Percentiles rank a stretch among this genome's conserved stretches.
Evolutionary conservation across 2,797 vertebrate genomes (phyloP).

Genomic region (Brachyrhaphis roseni): DNA sequence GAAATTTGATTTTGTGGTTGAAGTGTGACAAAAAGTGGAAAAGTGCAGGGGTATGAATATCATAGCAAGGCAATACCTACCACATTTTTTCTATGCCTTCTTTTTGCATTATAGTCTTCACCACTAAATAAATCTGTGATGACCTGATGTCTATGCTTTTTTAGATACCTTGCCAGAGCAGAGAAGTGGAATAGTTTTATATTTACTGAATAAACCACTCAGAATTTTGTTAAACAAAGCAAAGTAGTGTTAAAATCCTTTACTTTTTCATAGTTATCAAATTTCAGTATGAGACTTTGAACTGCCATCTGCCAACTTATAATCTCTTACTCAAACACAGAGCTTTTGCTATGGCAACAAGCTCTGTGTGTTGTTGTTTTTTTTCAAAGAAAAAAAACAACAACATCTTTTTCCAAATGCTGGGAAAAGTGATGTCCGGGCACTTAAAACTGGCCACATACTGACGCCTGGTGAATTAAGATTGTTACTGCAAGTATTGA

Average conservation of each 20-base stretch:
- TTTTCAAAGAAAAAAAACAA: constrained; percentile 26
- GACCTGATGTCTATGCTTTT: neutral
- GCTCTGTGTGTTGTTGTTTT: too few relatives aligned
- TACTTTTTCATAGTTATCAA: neutral
- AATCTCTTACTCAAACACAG: neutral
- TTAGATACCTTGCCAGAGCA: neutral
- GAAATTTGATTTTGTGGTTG: neutral
- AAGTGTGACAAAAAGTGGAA: neutral
- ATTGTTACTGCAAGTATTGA: constrained; percentile 41
- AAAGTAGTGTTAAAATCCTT: neutral
- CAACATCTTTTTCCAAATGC: constrained; percentile 28
- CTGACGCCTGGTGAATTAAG: constrained; percentile 68
- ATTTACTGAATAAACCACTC: neutral
- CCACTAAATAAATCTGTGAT: neutral
- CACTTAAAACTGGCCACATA: constrained; percentile 23
- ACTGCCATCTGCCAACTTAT: constrained; percentile 3
- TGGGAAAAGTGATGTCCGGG: neutral
- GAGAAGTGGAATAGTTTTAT: neutral
- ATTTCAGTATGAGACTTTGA: constrained; percentile 13
- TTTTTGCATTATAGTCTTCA: neutral
- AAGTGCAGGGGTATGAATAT: neutral
- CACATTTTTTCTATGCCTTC: neutral
- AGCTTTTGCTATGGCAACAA: constrained; percentile 34
- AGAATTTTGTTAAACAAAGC: constrained; percentile 3
- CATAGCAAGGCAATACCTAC: neutral